These are phyloP conservation scores for Microctenopoma lineatum DNA, from an alignment of 2,797 vertebrate species.

Conservation along the genomic window DNA sequence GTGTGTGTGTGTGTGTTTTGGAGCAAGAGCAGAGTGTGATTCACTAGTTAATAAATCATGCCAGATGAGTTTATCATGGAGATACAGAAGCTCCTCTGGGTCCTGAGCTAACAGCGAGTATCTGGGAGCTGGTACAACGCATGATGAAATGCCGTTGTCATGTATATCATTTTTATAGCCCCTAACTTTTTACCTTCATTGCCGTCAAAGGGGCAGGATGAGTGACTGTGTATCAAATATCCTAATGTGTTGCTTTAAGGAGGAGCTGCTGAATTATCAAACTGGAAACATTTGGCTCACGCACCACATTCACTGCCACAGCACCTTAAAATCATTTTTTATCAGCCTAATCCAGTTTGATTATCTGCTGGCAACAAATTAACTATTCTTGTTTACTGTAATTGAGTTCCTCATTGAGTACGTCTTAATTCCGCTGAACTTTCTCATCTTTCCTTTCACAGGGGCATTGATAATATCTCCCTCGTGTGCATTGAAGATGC, in stretches of 20 bases:
- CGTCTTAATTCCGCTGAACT: slow-evolving; percentile 71
- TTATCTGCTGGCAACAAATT: slow-evolving; percentile 79
- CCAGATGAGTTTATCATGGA: slow-evolving; percentile 89
- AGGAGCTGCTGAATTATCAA: slow-evolving; percentile 65
- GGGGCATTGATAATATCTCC: slow-evolving; percentile 76
- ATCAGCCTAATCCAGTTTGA: slow-evolving; percentile 80
- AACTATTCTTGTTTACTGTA: slow-evolving; percentile 82
- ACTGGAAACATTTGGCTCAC: slow-evolving; percentile 54
- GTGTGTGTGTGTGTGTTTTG: slow-evolving; percentile 54
- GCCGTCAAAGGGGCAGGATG: slow-evolving; percentile 77
- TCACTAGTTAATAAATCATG: slow-evolving; percentile 90
- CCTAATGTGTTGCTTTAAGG: slow-evolving; percentile 72
- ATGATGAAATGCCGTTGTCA: slow-evolving; percentile 87
- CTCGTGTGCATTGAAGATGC: slow-evolving; percentile 66
- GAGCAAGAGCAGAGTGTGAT: slow-evolving; percentile 78
- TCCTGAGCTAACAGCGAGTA: slow-evolving; percentile 82
- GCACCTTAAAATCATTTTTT: slow-evolving; percentile 76
- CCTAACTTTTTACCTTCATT: slow-evolving; percentile 81
- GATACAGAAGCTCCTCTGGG: slow-evolving; percentile 87
- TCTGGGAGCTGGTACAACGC: slow-evolving; percentile 83
- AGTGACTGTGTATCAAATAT: slow-evolving; percentile 78
- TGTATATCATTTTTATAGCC: slow-evolving; percentile 84
- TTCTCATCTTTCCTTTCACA: slow-evolving; percentile 75
- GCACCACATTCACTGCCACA: slow-evolving; percentile 50
- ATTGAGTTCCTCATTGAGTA: slow-evolving; percentile 75